Conservation (phyloP, 2,888 invertebrate species). For the Cosmia trapezina region DNA sequence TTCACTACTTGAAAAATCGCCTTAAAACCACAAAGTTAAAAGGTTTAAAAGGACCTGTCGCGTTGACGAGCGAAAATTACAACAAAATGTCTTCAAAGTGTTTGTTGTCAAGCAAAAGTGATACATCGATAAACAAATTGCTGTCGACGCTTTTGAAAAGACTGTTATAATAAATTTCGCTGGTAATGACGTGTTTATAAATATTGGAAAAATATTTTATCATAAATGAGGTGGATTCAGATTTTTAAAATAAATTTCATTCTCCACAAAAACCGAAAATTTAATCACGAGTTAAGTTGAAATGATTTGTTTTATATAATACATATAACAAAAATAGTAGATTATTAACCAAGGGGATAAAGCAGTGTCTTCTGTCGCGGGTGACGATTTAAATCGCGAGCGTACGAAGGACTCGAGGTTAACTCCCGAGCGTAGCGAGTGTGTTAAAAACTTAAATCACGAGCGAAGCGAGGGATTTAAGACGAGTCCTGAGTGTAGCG, state of each 20-base stretch:
- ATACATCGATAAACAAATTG: slow-evolving; percentile 45
- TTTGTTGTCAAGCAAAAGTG: slow-evolving; percentile 35
- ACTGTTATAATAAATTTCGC: slow-evolving; percentile 13
- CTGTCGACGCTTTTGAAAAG: slow-evolving; percentile 15
- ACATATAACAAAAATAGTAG: background rate
- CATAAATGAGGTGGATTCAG: background rate
- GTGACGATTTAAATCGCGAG: no score
- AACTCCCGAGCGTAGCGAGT: no score
- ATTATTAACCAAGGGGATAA: no score
- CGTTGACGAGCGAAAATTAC: slow-evolving; percentile 24
- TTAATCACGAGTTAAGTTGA: background rate
- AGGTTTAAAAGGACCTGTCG: slow-evolving; percentile 7
- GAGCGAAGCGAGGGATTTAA: no score
- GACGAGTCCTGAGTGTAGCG: no score
- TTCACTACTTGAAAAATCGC: background rate
- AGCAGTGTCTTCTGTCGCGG: no score
- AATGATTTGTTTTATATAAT: background rate
- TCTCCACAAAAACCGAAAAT: background rate
- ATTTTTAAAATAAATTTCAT: background rate
- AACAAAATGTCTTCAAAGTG: slow-evolving; percentile 26
- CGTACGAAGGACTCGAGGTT: no score
- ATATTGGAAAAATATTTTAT: background rate
- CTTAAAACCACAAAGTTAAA: slow-evolving; percentile 3
- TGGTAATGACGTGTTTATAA: slow-evolving; percentile 4
- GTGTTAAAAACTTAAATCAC: no score